These are phyloP conservation scores for Epizoanthus ramosus DNA, from an alignment of 92 coral and sea anemone genomes.

Conservation along the genomic window DNA sequence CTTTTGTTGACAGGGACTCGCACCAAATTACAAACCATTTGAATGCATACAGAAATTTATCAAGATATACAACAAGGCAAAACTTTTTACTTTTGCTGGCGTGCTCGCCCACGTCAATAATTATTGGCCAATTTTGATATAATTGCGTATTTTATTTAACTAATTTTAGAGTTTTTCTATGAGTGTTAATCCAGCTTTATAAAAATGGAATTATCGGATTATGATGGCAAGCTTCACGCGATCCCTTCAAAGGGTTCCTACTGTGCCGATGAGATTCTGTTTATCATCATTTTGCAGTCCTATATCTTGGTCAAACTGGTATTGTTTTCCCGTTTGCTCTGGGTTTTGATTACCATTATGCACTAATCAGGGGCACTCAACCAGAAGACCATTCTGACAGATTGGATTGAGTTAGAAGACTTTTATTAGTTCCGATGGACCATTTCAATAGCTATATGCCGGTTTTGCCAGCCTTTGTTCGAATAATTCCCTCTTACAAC, in stretches of 20 bases:
- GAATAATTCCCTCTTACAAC: constrained; percentile 28
- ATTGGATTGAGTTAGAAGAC: constrained; percentile 10
- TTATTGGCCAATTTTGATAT: constrained; percentile 17
- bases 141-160: constrained; percentile 17
- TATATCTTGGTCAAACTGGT: constrained; percentile 30
- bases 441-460: constrained; percentile 3
- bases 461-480: not conserved
- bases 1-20: too few species aligned
- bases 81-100: not conserved
- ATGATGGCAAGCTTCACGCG: constrained; percentile 55
- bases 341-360: constrained; percentile 66
- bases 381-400: constrained; percentile 25
- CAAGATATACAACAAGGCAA: not conserved
- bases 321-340: constrained; percentile 55
- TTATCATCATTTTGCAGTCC: constrained; percentile 43
- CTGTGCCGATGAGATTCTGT: constrained; percentile 26
- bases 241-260: constrained; percentile 23
- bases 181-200: constrained; percentile 71
- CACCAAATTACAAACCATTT: not conserved
- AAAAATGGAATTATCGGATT: constrained; percentile 71
- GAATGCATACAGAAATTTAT: not conserved
- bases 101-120: constrained; percentile 2
- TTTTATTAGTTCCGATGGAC: constrained; percentile 15
- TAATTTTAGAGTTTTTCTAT: constrained; percentile 18
- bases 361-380: constrained; percentile 49